phyloP scores from a whole-genome alignment of 1,140 invertebrate genomes.

The Archegozetes longisetosus region DNA sequence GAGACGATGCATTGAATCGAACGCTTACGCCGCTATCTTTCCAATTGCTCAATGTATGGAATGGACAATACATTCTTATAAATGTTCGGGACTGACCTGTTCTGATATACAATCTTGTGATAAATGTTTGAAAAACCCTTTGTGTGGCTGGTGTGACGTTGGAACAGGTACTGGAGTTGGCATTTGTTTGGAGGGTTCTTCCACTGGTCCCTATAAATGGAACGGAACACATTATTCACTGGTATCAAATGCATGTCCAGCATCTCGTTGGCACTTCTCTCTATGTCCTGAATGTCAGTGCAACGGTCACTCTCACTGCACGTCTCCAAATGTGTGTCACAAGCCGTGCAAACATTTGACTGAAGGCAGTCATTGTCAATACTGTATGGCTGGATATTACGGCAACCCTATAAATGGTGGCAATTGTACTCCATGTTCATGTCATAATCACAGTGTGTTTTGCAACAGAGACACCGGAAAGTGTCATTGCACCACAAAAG shows the following conservation, averaged over 20 bases:
- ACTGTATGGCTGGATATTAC: conserved; percentile 71
- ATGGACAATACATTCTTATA: conserved; percentile 53
- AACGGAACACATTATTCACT: conserved; percentile 23
- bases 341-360: conserved; percentile 63
- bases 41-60: conserved; percentile 92
- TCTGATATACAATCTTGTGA: conserved; percentile 56
- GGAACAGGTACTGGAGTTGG: conserved; percentile 70
- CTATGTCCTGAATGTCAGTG: conserved; percentile 86
- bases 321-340: conserved; percentile 46
- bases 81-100: conserved; percentile 36
- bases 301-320: conserved; percentile 88
- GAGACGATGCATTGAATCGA: conserved; percentile 79
- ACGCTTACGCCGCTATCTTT: conserved; percentile 87
- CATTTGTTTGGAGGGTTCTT: conserved; percentile 50
- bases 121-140: conserved; percentile 67
- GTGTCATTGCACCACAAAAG: conserved; percentile 93
- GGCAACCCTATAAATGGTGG: conserved; percentile 84
- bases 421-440: conserved; percentile 74
- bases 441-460: conserved; percentile 77
- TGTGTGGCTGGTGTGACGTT: conserved; percentile 96
- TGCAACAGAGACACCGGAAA: conserved; percentile 79
- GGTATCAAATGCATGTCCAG: conserved; percentile 31
- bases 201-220: conserved; percentile 33
- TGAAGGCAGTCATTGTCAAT: conserved; percentile 57
- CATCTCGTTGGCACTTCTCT: conserved; percentile 70